Conservation (phyloP, 2,888 invertebrate species). For the Acrocyrtus sp. region DNA sequence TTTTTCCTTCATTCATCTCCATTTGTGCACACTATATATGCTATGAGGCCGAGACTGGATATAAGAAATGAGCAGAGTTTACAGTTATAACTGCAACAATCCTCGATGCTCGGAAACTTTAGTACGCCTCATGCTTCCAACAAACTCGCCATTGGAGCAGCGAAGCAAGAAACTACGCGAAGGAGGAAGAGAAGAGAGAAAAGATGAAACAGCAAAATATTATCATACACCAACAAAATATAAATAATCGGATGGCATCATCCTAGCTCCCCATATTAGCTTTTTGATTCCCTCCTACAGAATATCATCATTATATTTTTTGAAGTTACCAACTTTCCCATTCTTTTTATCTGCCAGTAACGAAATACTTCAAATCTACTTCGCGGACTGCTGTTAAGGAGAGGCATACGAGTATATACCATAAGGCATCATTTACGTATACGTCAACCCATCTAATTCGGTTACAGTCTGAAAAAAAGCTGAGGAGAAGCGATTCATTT, state of each 20-base stretch:
- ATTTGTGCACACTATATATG: too few relatives aligned
- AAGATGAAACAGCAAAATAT: background rate
- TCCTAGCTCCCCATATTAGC: slow-evolving; percentile 5
- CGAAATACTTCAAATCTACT: too few relatives aligned
- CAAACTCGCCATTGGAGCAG: background rate
- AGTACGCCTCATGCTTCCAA: background rate
- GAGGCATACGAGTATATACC: background rate
- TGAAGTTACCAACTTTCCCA: background rate
- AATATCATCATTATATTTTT: slow-evolving; percentile 8
- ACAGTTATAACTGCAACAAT: slow-evolving; percentile 12
- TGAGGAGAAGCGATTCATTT: slow-evolving; percentile 27
- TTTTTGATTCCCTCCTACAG: slow-evolving; percentile 41
- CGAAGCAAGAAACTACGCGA: background rate
- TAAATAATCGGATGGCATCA: slow-evolving; percentile 38
- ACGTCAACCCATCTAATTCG: slow-evolving; percentile 32
- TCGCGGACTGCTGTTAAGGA: too few relatives aligned
- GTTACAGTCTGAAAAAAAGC: slow-evolving; percentile 25
- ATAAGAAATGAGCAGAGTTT: background rate
- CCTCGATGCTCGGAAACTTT: slow-evolving; percentile 20
- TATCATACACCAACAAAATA: slow-evolving; percentile 25
- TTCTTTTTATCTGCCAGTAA: too few relatives aligned
- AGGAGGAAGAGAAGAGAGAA: slow-evolving; percentile 6
- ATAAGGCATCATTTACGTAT: slow-evolving; percentile 9
- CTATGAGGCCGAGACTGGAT: too few relatives aligned
- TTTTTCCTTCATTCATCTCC: slow-evolving; percentile 5